These are phyloP conservation scores for Astyanax mexicanus DNA, from an alignment of 2,797 vertebrate species.

Conservation along the genomic window DNA sequence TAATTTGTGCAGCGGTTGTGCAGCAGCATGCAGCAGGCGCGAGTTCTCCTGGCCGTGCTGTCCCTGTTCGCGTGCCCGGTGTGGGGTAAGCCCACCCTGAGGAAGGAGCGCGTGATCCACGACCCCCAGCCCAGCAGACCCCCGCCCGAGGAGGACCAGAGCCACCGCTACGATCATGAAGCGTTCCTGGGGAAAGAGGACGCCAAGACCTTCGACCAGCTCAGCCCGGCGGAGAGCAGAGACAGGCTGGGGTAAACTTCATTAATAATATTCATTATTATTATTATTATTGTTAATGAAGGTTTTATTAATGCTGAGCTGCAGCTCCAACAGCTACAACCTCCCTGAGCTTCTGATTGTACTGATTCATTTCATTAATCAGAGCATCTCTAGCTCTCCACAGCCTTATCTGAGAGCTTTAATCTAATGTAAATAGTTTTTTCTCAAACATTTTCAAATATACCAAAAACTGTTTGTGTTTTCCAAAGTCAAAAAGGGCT, in stretches of 20 bases:
- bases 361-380: no score
- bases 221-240: conserved; percentile 92
- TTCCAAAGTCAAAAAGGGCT: no score
- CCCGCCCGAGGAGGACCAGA: conserved; percentile 85
- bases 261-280: not conserved
- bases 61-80: not conserved
- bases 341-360: no score
- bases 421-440: no score
- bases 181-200: conserved; percentile 96
- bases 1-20: not conserved
- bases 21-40: not conserved
- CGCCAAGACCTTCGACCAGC: conserved; percentile 93
- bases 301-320: no score
- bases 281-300: no score
- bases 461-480: no score
- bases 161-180: conserved; percentile 95
- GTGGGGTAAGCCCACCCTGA: conserved; percentile 82
- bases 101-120: conserved; percentile 87
- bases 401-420: no score
- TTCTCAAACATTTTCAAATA: no score
- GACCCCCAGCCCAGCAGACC: conserved; percentile 80
- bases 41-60: not conserved
- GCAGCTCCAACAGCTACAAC: not conserved
- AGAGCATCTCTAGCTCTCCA: no score
- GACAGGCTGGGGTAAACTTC: conserved; percentile 87